Conservation (phyloP, 1,140 invertebrate species). For the Chironomus tepperi region DNA sequence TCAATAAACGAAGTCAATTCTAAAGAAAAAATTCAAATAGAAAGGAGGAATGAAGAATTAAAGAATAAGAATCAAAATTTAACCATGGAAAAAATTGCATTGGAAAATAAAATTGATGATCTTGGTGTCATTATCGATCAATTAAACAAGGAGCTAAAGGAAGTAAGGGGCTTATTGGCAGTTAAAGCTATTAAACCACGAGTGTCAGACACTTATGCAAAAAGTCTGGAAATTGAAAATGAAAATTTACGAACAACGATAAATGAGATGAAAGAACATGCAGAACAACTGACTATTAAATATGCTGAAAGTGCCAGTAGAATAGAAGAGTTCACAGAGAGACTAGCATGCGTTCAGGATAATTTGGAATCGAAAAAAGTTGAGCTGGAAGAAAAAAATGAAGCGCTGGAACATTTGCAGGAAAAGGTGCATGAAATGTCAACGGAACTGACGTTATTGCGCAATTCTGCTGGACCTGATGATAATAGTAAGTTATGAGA, state of each 20-base stretch:
- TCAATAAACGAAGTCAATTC: background rate
- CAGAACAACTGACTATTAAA: background rate
- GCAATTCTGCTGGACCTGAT: slow-evolving; percentile 29
- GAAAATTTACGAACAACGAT: background rate
- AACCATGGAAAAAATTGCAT: background rate
- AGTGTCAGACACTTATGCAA: background rate
- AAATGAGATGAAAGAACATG: background rate
- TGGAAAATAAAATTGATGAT: slow-evolving; percentile 5
- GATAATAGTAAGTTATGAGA: slow-evolving; percentile 29
- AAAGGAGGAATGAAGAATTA: background rate
- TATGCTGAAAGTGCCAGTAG: slow-evolving; percentile 24
- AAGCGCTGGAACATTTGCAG: slow-evolving; percentile 35
- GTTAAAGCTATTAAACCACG: background rate
- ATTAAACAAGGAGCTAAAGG: background rate
- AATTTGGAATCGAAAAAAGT: slow-evolving; percentile 34
- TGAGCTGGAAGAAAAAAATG: slow-evolving; percentile 36
- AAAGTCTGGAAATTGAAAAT: background rate
- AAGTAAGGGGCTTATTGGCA: background rate
- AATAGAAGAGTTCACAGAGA: slow-evolving; percentile 35
- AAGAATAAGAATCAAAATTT: background rate
- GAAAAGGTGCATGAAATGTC: slow-evolving; percentile 36
- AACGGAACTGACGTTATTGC: slow-evolving; percentile 33
- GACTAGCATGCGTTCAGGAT: slow-evolving; percentile 35
- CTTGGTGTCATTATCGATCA: background rate
- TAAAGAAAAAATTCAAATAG: background rate